These are phyloP conservation scores for Vireo altiloquus DNA, from an alignment of 2,113 vertebrate genomes.

Conservation along the genomic window DNA sequence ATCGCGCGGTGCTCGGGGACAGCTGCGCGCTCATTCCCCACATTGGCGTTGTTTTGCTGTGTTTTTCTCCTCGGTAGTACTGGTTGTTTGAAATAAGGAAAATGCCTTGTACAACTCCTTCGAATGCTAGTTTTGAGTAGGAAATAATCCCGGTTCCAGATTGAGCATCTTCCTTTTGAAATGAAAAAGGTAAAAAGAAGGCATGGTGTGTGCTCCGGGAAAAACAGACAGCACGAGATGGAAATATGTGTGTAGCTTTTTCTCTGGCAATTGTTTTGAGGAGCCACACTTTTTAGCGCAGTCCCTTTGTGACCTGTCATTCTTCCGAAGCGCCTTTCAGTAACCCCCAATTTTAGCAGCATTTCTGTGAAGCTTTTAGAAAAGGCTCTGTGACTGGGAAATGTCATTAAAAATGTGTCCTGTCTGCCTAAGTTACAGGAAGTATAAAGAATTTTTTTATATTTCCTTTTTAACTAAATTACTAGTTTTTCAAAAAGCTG, in stretches of 20 bases:
- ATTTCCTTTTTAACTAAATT: neutral
- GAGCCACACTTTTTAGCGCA: neutral
- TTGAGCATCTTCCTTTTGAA: neutral
- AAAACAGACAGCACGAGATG: neutral
- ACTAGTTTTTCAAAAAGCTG: neutral
- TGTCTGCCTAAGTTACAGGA: neutral
- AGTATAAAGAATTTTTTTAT: too few relatives aligned
- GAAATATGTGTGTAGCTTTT: neutral
- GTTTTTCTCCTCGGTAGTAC: neutral
- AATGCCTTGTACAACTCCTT: neutral
- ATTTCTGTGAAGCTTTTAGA: neutral
- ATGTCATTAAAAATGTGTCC: neutral
- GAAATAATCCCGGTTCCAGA: neutral
- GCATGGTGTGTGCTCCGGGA: neutral
- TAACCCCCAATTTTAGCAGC: neutral
- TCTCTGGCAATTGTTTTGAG: neutral
- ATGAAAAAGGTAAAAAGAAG: neutral
- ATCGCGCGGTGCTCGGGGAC: neutral
- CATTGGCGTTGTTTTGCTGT: neutral
- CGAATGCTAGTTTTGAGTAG: neutral
- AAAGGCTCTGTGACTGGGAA: rapidly evolving
- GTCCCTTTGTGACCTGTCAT: neutral
- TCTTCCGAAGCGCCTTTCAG: neutral
- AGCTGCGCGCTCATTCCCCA: rapidly evolving
- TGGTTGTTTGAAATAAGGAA: neutral